Percentiles rank a stretch among this genome's conserved stretches.
Conservation (phyloP, 2,113 vertebrate genomes). For the Laticauda colubrina region DNA sequence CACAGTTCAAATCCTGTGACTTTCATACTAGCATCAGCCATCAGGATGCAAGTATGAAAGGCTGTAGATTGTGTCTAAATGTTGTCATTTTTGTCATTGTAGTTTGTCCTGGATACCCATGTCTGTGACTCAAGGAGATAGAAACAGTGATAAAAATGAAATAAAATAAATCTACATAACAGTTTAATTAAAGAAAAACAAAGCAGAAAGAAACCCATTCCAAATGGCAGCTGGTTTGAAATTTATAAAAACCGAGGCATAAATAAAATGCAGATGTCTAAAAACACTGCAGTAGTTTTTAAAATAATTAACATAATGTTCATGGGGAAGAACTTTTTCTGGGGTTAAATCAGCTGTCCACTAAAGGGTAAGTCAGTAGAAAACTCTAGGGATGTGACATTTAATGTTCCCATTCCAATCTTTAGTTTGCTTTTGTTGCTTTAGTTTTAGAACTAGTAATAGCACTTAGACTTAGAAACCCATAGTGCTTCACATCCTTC, state of each 20-base stretch:
- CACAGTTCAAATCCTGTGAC: not conserved
- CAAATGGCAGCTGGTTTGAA: not conserved
- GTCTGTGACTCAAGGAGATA: not conserved
- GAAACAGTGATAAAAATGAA: not conserved
- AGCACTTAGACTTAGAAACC: not conserved
- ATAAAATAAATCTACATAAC: not conserved
- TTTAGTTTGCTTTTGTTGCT: not conserved
- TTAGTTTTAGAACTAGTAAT: not conserved
- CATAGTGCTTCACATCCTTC: not conserved
- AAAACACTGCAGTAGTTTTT: not conserved
- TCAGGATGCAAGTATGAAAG: not conserved
- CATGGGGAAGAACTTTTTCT: not conserved
- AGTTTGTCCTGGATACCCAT: not conserved
- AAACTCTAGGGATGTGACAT: not conserved
- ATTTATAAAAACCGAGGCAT: not conserved
- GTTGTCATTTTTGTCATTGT: not conserved
- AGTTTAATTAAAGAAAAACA: not conserved
- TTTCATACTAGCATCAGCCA: not conserved
- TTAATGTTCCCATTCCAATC: not conserved
- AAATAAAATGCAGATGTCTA: not conserved
- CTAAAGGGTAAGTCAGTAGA: not conserved
- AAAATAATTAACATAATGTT: not conserved
- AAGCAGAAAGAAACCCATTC: not conserved
- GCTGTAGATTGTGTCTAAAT: not conserved
- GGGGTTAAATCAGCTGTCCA: not conserved